A percentile compares a stretch with the other conserved stretches of the same genome.
phyloP scores from a whole-genome alignment of 2,888 invertebrate genomes.

The Branchellion lobata region DNA sequence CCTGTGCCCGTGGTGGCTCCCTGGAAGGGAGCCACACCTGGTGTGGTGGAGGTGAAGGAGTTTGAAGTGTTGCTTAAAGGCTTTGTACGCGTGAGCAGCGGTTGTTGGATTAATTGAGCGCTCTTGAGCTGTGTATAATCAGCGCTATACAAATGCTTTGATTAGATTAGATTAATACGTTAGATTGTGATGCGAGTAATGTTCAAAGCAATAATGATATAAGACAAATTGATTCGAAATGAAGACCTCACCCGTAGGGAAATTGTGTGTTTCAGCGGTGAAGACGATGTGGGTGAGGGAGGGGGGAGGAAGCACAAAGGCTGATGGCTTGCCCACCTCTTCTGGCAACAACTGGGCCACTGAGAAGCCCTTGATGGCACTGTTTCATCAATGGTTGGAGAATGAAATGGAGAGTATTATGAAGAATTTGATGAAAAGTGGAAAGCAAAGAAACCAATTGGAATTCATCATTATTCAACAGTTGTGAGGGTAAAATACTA shows the following conservation, averaged over 20 bases:
- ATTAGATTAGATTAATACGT: too few relatives aligned
- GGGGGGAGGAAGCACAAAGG: slow-evolving; percentile 65
- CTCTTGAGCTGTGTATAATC: background rate
- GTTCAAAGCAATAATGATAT: too few relatives aligned
- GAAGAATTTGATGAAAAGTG: too few relatives aligned
- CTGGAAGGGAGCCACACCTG: slow-evolving; percentile 89
- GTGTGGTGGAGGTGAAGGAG: background rate
- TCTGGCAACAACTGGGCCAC: slow-evolving; percentile 73
- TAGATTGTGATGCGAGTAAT: too few relatives aligned
- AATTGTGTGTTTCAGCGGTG: slow-evolving; percentile 98
- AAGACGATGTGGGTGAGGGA: slow-evolving; percentile 83
- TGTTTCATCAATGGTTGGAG: too few relatives aligned
- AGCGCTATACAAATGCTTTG: too few relatives aligned
- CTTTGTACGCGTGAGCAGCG: background rate
- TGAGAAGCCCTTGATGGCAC: slow-evolving; percentile 82
- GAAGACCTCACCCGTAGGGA: slow-evolving; percentile 67
- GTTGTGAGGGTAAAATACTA: background rate
- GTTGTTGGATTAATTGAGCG: background rate
- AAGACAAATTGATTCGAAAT: background rate
- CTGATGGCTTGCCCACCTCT: slow-evolving; percentile 70
- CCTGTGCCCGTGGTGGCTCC: slow-evolving; percentile 98
- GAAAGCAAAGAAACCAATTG: too few relatives aligned
- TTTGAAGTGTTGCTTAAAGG: background rate
- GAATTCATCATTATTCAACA: background rate
- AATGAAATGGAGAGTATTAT: too few relatives aligned